Evolutionary conservation across 2,888 invertebrate genomes (phyloP).

Genomic region (Campoplex capitator): DNA sequence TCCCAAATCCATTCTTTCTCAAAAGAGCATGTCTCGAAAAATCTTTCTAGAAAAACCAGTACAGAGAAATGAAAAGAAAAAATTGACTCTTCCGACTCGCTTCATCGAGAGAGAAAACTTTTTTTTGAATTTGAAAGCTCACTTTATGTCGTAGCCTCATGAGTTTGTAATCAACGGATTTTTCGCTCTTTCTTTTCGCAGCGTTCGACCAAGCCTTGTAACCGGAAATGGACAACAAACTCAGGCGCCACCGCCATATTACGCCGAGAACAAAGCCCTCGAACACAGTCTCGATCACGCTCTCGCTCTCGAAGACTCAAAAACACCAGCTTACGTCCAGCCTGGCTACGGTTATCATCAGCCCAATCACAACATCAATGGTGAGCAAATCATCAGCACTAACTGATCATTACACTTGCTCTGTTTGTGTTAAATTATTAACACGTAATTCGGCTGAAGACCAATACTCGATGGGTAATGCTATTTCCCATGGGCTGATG

Average conservation of each 20-base stretch:
- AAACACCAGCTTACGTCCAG: conserved; percentile 93
- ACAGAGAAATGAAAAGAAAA: neutral
- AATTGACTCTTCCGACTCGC: neutral
- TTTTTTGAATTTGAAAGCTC: neutral
- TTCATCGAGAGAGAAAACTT: neutral
- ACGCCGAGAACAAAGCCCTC: conserved; percentile 96
- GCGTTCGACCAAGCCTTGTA: conserved; percentile 92
- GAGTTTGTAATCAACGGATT: neutral
- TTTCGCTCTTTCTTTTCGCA: conserved; percentile 72
- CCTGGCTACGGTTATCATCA: conserved; percentile 94
- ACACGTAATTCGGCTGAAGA: neutral
- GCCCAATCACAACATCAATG: conserved; percentile 91
- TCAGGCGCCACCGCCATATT: conserved; percentile 95
- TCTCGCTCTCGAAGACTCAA: conserved; percentile 93
- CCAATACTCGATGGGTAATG: neutral
- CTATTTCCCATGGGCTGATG: neutral
- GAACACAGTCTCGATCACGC: conserved; percentile 95
- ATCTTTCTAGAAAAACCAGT: neutral
- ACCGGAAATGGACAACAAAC: conserved; percentile 90
- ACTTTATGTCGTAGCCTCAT: neutral
- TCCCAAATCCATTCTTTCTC: neutral
- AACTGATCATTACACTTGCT: conserved; percentile 54
- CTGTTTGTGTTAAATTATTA: neutral
- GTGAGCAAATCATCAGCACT: conserved; percentile 83
- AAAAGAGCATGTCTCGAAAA: too few species aligned